A percentile compares a stretch with the other conserved stretches of the same genome.
Evolutionary conservation across 2,797 vertebrate genomes (phyloP).

Genomic region (Lycodopsis pacificus): DNA sequence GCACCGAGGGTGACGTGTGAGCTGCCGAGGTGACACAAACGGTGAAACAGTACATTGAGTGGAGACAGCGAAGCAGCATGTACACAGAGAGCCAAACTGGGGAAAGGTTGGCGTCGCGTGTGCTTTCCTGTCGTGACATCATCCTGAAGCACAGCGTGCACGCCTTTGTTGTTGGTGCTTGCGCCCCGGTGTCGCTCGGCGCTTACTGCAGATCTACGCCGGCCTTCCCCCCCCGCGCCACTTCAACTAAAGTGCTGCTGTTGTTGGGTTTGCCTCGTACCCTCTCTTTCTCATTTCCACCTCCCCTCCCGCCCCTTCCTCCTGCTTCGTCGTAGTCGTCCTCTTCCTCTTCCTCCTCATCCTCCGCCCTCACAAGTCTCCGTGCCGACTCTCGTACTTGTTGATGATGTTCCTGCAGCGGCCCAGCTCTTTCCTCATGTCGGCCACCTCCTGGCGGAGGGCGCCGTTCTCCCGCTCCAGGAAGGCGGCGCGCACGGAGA

Average conservation of each 20-base stretch:
- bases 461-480: conserved; percentile 92
- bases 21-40: conserved; percentile 56
- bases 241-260: conserved; percentile 80
- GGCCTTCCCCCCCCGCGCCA: conserved; percentile 37
- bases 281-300: conserved; percentile 45
- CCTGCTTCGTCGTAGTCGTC: not conserved
- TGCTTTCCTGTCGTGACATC: conserved; percentile 41
- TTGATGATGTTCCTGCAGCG: conserved; percentile 91
- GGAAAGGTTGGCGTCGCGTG: conserved; percentile 25
- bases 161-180: conserved; percentile 45
- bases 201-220: conserved; percentile 71
- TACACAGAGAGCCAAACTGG: conserved; percentile 43
- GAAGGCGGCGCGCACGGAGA: conserved; percentile 93
- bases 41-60: conserved; percentile 57
- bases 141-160: conserved; percentile 18
- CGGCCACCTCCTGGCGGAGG: conserved; percentile 90
- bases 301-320: conserved; percentile 5
- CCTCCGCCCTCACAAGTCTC: conserved; percentile 84
- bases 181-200: conserved; percentile 57
- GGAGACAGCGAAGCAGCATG: conserved; percentile 47
- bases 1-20: conserved; percentile 26
- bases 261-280: conserved; percentile 68
- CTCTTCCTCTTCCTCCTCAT: not conserved
- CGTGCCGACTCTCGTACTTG: conserved; percentile 91
- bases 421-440: conserved; percentile 92